These are phyloP conservation scores for Luperina nickerlii DNA, from an alignment of 2,888 invertebrate species.

Conservation along the genomic window DNA sequence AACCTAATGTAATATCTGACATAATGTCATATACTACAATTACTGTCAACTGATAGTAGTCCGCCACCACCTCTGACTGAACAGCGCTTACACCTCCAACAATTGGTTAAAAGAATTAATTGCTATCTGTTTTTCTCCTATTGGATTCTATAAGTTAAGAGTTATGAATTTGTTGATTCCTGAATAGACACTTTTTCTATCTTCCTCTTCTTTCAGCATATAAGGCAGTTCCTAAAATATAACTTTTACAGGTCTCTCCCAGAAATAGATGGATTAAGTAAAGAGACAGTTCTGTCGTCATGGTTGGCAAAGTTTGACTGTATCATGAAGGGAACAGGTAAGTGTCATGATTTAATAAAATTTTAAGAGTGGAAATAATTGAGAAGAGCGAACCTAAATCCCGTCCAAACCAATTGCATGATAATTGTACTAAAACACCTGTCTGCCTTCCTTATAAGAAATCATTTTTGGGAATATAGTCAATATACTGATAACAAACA, in stretches of 20 bases:
- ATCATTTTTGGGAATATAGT: background rate
- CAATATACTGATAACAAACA: background rate
- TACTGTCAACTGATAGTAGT: background rate
- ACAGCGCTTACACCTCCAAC: background rate
- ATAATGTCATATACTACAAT: background rate
- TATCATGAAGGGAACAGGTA: slow-evolving; percentile 96
- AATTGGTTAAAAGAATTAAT: background rate
- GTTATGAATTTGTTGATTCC: background rate
- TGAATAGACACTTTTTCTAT: background rate
- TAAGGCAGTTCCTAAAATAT: slow-evolving; percentile 19
- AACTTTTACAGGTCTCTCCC: slow-evolving; percentile 94
- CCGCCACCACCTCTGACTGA: background rate
- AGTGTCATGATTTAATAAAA: slow-evolving; percentile 66
- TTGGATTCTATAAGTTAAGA: background rate
- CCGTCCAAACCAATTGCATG: slow-evolving; percentile 3
- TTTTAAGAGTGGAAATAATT: slow-evolving; percentile 33
- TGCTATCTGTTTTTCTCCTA: background rate
- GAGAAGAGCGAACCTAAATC: slow-evolving; percentile 60
- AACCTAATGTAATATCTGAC: background rate
- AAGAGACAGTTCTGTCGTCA: slow-evolving; percentile 99
- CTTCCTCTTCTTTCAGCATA: background rate
- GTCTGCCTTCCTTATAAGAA: background rate
- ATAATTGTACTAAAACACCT: background rate
- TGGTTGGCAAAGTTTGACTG: slow-evolving; percentile 99
- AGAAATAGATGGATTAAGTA: slow-evolving; percentile 99